These are phyloP conservation scores for Corticium candelabrum DNA, from an alignment of 37 sponge, comb jelly and placozoan species.

Conservation along the genomic window DNA sequence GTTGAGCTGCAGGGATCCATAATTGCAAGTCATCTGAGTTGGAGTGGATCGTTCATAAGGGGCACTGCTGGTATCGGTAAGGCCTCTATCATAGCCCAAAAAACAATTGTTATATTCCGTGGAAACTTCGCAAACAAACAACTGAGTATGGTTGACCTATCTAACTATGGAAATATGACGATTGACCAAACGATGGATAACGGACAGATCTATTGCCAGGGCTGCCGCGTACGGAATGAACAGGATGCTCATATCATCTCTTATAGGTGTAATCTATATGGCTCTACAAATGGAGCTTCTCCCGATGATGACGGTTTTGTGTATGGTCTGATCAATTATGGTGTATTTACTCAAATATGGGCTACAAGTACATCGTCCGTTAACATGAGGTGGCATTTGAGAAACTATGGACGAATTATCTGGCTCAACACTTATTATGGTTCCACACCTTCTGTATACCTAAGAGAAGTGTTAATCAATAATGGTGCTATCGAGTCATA, in stretches of 20 bases:
- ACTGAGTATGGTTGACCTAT: not conserved
- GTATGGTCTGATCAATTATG: not conserved
- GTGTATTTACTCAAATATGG: not conserved
- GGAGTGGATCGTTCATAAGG: not conserved
- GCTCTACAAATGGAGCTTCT: not conserved
- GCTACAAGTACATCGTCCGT: not conserved
- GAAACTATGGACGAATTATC: not conserved
- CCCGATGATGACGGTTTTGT: not conserved
- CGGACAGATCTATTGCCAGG: not conserved
- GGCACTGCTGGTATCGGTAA: not conserved
- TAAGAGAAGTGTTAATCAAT: not conserved
- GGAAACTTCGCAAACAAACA: not conserved
- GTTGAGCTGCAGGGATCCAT: not conserved
- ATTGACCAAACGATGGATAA: not conserved
- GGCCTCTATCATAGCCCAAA: not conserved
- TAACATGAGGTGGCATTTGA: not conserved
- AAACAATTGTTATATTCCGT: not conserved
- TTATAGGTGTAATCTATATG: too few species aligned
- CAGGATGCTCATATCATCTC: not conserved
- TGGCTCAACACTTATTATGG: not conserved
- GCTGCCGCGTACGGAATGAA: not conserved
- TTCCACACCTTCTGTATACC: not conserved
- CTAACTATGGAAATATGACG: not conserved
- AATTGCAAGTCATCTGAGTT: not conserved
- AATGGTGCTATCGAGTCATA: not conserved